phyloP scores from a whole-genome alignment of 2,888 invertebrate species.

The Ormyrus labotus region DNA sequence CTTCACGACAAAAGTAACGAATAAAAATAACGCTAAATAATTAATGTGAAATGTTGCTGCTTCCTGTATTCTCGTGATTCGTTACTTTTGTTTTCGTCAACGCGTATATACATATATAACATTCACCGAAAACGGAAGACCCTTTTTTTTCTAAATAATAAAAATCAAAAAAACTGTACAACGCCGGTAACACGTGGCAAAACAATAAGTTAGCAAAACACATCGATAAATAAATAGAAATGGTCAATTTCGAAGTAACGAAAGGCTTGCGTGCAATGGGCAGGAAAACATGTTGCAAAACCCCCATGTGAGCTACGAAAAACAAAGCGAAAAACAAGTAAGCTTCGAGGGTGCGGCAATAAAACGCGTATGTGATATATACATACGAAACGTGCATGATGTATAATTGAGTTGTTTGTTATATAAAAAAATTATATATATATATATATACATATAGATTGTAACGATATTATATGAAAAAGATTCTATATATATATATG shows the following conservation, averaged over 20 bases:
- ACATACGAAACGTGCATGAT: conserved; percentile 29
- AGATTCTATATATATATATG: conserved; percentile 24
- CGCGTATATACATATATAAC: too few species aligned
- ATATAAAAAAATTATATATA: conserved; percentile 35
- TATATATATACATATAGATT: conserved; percentile 26
- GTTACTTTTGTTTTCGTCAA: too few species aligned
- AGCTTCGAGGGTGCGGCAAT: conserved; percentile 53
- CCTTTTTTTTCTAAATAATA: too few species aligned
- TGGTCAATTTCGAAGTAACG: conserved; percentile 22
- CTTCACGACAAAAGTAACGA: not conserved
- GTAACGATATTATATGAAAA: conserved; percentile 48
- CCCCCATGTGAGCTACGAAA: not conserved
- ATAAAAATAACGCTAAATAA: not conserved
- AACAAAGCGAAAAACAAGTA: not conserved
- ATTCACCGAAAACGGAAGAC: too few species aligned
- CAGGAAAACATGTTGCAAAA: not conserved
- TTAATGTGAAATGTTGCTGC: not conserved
- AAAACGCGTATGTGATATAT: conserved; percentile 57
- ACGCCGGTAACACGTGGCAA: too few species aligned
- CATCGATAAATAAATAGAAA: too few species aligned
- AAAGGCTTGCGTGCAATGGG: conserved; percentile 1
- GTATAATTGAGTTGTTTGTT: conserved; percentile 49
- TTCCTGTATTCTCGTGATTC: too few species aligned
- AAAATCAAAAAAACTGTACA: too few species aligned
- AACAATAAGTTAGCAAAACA: too few species aligned